phyloP scores from a whole-genome alignment of 2,888 invertebrate species.

The Druceiella hillmani region DNA sequence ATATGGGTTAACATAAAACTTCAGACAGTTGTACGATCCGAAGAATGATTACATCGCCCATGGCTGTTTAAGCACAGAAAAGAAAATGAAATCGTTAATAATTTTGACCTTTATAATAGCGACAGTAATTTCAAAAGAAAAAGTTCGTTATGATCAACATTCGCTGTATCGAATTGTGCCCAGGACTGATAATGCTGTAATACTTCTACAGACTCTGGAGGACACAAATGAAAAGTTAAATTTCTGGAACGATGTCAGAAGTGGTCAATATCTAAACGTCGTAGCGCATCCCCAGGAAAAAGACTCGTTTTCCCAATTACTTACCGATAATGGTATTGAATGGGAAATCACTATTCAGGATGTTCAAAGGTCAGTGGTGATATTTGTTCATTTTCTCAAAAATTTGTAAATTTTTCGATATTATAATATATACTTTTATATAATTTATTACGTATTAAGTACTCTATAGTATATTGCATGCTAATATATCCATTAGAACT shows the following conservation, averaged over 20 bases:
- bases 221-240: slow-evolving; percentile 37
- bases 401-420: slow-evolving; percentile 10
- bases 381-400: neutral
- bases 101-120: slow-evolving; percentile 24
- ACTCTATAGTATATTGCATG: too few species aligned
- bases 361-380: slow-evolving; percentile 46
- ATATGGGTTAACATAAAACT: too few species aligned
- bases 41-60: too few species aligned
- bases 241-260: slow-evolving; percentile 42
- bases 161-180: slow-evolving; percentile 54
- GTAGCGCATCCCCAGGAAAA: slow-evolving; percentile 47
- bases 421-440: slow-evolving; percentile 5
- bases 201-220: slow-evolving; percentile 41
- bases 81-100: neutral
- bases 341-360: slow-evolving; percentile 41
- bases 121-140: slow-evolving; percentile 27
- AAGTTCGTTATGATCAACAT: slow-evolving; percentile 38
- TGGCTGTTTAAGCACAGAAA: too few species aligned
- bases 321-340: slow-evolving; percentile 33
- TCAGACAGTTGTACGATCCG: too few species aligned
- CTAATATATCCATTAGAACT: too few species aligned
- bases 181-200: slow-evolving; percentile 41
- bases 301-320: slow-evolving; percentile 35
- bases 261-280: slow-evolving; percentile 40
- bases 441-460: too few species aligned